Percentiles rank a stretch among this genome's conserved stretches.
phyloP scores from a whole-genome alignment of 1,140 invertebrate species.

The Leptinotarsa undecemlineata region DNA sequence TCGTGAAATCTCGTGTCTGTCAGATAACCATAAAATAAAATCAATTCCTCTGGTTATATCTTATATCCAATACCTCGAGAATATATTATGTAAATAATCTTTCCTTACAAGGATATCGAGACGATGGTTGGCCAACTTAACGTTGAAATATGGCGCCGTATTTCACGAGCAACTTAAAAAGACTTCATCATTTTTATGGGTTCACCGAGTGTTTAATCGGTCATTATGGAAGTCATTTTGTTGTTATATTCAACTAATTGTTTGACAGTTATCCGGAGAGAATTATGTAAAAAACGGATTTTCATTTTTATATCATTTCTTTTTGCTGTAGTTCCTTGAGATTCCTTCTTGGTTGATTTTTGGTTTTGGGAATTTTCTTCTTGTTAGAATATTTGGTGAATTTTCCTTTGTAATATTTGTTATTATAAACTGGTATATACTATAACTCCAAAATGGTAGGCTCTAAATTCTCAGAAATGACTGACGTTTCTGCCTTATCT shows the following conservation, averaged over 20 bases:
- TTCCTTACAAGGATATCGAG: slow-evolving; percentile 11
- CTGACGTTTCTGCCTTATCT: too few species aligned
- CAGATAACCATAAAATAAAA: slow-evolving; percentile 6
- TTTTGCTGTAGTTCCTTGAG: too few species aligned
- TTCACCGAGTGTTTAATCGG: too few species aligned
- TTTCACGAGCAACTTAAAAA: neutral
- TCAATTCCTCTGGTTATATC: neutral
- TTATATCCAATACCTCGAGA: neutral
- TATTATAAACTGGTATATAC: too few species aligned
- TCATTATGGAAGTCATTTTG: neutral
- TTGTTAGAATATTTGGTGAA: too few species aligned
- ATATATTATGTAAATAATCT: slow-evolving; percentile 14
- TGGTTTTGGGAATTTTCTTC: too few species aligned
- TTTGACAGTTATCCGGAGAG: neutral
- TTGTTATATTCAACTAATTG: neutral
- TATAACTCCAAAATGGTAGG: too few species aligned
- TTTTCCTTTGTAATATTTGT: too few species aligned
- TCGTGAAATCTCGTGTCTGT: neutral
- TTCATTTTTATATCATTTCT: too few species aligned
- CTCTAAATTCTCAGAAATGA: too few species aligned
- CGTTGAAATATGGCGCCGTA: slow-evolving; percentile 10
- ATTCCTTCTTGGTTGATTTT: too few species aligned
- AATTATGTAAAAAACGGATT: neutral
- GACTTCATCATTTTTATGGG: neutral
- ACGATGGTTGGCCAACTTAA: slow-evolving; percentile 15